Percentiles rank a stretch among this genome's conserved stretches.
Conservation (phyloP, 2,888 invertebrate genomes). For the Platypus cylindrus region DNA sequence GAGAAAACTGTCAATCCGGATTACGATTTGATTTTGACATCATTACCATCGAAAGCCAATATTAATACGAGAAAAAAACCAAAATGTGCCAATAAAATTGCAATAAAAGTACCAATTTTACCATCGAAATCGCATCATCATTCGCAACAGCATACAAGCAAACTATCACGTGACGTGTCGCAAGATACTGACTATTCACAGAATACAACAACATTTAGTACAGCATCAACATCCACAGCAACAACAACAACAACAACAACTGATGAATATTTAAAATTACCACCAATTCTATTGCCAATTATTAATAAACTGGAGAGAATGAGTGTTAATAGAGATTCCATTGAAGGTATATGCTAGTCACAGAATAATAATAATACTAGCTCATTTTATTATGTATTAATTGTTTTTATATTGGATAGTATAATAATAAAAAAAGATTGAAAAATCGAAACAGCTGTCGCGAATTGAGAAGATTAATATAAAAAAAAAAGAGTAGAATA, state of each 20-base stretch:
- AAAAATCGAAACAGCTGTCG: too few relatives aligned
- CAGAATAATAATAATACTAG: too few relatives aligned
- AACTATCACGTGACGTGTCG: slow-evolving; percentile 33
- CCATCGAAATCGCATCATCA: too few relatives aligned
- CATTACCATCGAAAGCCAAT: slow-evolving; percentile 20
- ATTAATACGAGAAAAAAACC: slow-evolving; percentile 18
- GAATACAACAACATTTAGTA: slow-evolving; percentile 46
- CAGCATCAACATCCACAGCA: too few relatives aligned
- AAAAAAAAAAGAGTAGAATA: too few relatives aligned
- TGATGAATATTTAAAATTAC: slow-evolving; percentile 48
- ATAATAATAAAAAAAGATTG: too few relatives aligned
- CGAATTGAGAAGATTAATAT: too few relatives aligned
- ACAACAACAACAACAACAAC: slow-evolving; percentile 42
- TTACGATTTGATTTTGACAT: slow-evolving; percentile 33
- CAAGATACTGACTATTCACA: slow-evolving; percentile 50
- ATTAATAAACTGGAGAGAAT: slow-evolving; percentile 47
- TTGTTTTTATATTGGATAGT: too few relatives aligned
- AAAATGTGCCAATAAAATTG: slow-evolving; percentile 16
- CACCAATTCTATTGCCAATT: slow-evolving; percentile 59
- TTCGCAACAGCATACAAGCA: too few relatives aligned
- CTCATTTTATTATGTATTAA: too few relatives aligned
- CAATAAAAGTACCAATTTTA: slow-evolving; percentile 31
- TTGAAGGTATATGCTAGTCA: too few relatives aligned
- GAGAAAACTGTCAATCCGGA: slow-evolving; percentile 29
- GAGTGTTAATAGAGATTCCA: slow-evolving; percentile 13